Base-by-base conservation (phyloP, 2,888 invertebrate genomes). In the Danaus chrysippus region DNA sequence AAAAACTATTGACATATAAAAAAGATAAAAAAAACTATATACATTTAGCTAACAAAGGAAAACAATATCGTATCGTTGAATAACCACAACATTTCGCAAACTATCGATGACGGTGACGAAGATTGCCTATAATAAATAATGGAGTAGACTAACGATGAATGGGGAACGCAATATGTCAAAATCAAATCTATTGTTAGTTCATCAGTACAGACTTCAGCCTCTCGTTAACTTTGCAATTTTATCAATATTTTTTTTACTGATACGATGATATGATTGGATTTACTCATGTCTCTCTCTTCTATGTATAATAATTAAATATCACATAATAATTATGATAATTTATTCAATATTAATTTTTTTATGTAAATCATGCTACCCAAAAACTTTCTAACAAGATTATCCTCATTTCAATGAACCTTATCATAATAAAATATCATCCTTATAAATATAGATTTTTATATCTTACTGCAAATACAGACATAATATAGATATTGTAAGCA, bases 51-150 rank as follows among this genome's bases (percentile, higher is more conserved):
- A 10, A n/a, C 43, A 43, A n/a, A n/a, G n/a, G 58, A 68, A 68
- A 58, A 64, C 63, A 68, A 69, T 68, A 63, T 61, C 54, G 63
- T 61, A 63, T 64, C 59, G 64, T 64, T 63, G 64, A 63, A 66
- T 64, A 64, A 64, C 62, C 65, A 58, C 59, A 56, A 59, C 58
- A 61, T 64, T 13, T 6, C 13, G n/a, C 15, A 46, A 46, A 12
- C 9, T 9, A 46, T 6, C 3, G 13, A 9, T 12, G 13, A 15
- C 15, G 46, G n/a, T 13, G 46, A 46, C 46, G 46, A 46, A 13
- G 46, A 46, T 46, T 46, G 46, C 15, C 46, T 34, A 34, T 46
- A 13, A n/a, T n/a, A 12, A 46, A 46, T 13, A 46, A n/a, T 46
- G 13, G 8, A 5, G 9, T 46, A 3, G 5, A 43, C 43, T 10